Percentiles rank a stretch among this genome's conserved stretches.
phyloP scores from a whole-genome alignment of 2,113 vertebrate species.

The Montifringilla adamsi region DNA sequence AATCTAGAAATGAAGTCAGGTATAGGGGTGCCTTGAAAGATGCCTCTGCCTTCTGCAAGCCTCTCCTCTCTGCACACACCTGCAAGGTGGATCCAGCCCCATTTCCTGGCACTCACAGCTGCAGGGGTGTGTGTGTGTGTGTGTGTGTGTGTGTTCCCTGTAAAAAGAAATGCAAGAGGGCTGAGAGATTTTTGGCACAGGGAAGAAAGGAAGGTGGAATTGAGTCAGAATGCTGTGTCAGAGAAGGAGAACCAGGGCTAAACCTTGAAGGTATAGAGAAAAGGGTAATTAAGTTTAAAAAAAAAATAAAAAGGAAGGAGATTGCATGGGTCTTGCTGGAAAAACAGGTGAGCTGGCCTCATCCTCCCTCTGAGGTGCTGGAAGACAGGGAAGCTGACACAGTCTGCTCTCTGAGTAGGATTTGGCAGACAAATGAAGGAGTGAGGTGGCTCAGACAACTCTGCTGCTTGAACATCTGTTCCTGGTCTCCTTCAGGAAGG shows the following conservation, averaged over 20 bases:
- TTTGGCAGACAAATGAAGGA: background rate
- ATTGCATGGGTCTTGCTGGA: background rate
- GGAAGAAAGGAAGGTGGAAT: background rate
- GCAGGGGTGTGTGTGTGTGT: background rate
- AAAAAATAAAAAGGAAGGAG: background rate
- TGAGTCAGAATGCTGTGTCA: background rate
- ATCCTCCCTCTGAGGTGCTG: background rate
- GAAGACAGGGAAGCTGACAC: background rate
- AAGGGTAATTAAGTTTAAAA: fast-evolving
- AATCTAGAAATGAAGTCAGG: background rate
- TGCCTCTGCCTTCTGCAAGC: background rate
- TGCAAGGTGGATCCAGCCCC: background rate
- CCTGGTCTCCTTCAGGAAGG: background rate
- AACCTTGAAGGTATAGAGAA: background rate
- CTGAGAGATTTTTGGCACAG: background rate
- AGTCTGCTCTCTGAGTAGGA: background rate
- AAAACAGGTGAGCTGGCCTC: background rate
- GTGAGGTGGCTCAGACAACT: background rate
- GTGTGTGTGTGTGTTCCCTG: too few relatives aligned
- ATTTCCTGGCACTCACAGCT: background rate
- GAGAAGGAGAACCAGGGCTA: background rate
- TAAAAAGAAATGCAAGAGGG: background rate
- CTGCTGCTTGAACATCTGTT: constrained; percentile 12
- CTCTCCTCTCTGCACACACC: background rate
- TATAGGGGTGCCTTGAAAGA: background rate